Conservation (phyloP, 2,797 vertebrate species). For the Mionectes olivaceus region DNA sequence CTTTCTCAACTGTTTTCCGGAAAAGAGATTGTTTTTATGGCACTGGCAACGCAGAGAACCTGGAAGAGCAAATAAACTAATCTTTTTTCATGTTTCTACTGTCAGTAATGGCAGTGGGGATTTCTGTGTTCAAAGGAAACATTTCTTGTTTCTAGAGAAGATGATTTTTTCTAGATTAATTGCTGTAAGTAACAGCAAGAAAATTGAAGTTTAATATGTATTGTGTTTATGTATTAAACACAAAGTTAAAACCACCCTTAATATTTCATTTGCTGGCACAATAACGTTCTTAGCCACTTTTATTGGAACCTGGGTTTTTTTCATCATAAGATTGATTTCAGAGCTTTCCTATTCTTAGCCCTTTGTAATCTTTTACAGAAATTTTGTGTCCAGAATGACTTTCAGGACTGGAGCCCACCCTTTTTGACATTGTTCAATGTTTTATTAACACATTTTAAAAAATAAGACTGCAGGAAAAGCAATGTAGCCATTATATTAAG, state of each 20-base stretch:
- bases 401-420: not conserved
- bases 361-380: not conserved
- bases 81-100: not conserved
- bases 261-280: not conserved
- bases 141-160: not conserved
- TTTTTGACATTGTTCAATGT: not conserved
- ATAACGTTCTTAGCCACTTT: not conserved
- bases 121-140: not conserved
- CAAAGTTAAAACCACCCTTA: not conserved
- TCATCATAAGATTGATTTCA: not conserved
- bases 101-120: not conserved
- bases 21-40: not conserved
- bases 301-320: not conserved
- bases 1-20: not conserved
- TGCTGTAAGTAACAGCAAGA: not conserved
- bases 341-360: not conserved
- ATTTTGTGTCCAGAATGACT: not conserved
- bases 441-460: not conserved
- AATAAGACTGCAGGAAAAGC: not conserved
- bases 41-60: not conserved
- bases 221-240: not conserved
- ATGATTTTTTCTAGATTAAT: not conserved
- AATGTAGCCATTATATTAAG: not conserved
- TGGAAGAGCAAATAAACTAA: not conserved
- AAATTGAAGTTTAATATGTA: not conserved